Percentiles rank a stretch among this genome's conserved stretches.
Conservation (phyloP, 2,888 invertebrate species). For the Rotaria macrura region DNA sequence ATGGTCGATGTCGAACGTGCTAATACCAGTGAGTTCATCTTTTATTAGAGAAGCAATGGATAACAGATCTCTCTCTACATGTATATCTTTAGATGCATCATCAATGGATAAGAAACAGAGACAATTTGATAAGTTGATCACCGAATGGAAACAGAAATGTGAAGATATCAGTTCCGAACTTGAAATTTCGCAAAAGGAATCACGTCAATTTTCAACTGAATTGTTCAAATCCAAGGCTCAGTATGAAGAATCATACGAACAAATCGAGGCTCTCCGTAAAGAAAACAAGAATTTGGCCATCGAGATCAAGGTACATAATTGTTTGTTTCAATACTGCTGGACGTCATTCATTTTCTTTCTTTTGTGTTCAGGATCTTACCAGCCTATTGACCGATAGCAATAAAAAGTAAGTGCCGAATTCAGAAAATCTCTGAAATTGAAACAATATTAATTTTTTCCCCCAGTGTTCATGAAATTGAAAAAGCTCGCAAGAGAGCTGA, state of each 20-base stretch:
- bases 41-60: too few relatives aligned
- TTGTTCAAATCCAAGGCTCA: conserved; percentile 93
- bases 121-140: conserved; percentile 98
- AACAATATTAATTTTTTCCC: conserved; percentile 46
- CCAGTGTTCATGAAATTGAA: conserved; percentile 97
- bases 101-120: conserved; percentile 98
- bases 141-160: conserved; percentile 98
- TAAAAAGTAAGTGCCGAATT: conserved; percentile 51
- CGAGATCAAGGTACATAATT: conserved; percentile 69
- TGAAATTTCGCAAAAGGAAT: conserved; percentile 96
- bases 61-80: too few relatives aligned
- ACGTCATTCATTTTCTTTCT: not conserved
- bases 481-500: conserved; percentile 95
- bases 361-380: conserved; percentile 69
- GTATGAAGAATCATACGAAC: conserved; percentile 91
- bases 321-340: too few relatives aligned
- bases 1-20: conserved; percentile 93
- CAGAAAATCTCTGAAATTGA: too few relatives aligned
- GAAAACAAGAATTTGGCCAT: conserved; percentile 89
- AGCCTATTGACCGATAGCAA: conserved; percentile 99
- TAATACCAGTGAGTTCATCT: conserved; percentile 55
- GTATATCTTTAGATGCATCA: conserved; percentile 59
- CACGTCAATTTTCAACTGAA: conserved; percentile 98
- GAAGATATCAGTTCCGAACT: conserved; percentile 92
- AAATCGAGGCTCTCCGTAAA: conserved; percentile 88